phyloP scores from a whole-genome alignment of 2,797 vertebrate species.

The Luscinia luscinia region DNA sequence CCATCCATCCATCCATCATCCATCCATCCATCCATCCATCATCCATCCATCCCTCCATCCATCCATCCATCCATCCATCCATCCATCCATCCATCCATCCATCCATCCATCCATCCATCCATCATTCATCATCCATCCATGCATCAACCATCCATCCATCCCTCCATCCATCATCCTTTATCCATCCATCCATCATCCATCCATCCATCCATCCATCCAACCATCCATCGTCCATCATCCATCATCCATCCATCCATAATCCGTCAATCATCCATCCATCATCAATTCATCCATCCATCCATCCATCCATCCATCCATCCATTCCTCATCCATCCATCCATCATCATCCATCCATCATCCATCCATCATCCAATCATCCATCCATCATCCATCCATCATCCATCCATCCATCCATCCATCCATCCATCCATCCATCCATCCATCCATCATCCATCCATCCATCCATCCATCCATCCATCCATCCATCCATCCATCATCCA shows the following conservation, averaged over 20 bases:
- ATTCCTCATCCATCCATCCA: too few relatives aligned
- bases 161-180: neutral
- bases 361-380: neutral
- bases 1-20: too few relatives aligned
- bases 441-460: neutral
- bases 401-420: neutral
- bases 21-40: neutral
- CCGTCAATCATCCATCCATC: neutral
- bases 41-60: neutral
- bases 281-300: too few relatives aligned
- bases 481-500: neutral
- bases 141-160: too few relatives aligned
- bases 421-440: neutral
- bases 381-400: neutral
- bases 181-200: neutral
- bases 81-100: too few relatives aligned
- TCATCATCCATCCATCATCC: neutral
- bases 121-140: too few relatives aligned
- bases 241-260: neutral
- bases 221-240: neutral
- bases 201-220: too few relatives aligned
- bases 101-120: too few relatives aligned
- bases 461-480: too few relatives aligned
- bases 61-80: too few relatives aligned
- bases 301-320: neutral